Base-by-base conservation (phyloP, 2,797 vertebrate genomes). In the Percopsis omiscomaycus region DNA sequence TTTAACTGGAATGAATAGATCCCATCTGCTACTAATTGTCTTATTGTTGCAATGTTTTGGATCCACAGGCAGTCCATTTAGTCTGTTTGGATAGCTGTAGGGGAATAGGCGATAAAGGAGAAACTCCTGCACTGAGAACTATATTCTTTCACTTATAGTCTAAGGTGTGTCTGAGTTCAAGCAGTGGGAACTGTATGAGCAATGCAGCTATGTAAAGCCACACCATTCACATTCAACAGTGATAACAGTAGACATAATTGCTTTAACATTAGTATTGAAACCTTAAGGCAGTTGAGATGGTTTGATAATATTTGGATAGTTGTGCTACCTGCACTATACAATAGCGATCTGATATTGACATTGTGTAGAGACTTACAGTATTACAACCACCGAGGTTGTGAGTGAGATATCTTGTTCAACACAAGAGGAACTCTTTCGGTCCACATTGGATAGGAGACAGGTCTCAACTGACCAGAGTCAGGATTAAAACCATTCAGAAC, bases 1-100 rank as follows among this genome's bases (percentile, higher is more conserved):
- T 79, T 80, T 22, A 15, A 80, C 46, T 64, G 2, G 45, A 42
- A 59, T 67, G 50, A 72, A 62, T 65, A 71, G 77, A 71, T 76
- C 83, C 84, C 89, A 88, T 90, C 86, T 90, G 89, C 74, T 75
- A 2, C 37, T 32, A 78, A 84, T 90, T 72, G 80, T 74, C 83
- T 85, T 82, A 83, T 82, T 88, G 87, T 83, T 89, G 87, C 82
- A 69, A 75, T 44, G 73, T 70, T 79, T 75, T 68, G 63, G 73
- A 71, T 71, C 78, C 69, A n/a, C 81, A 75, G 81, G 83, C 61
- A 2, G 80, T 73, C 1, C 30, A 57, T 14, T 73, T 77, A 57
- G 64, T 74, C 9, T 88, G 77, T 81, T 89, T 87, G 79, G 77
- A 65, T 56, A 72, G 37, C 87, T 37, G 69, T 67, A 14, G 82